phyloP scores from a whole-genome alignment of 2,113 vertebrate species.

The Corythoichthys intestinalis region DNA sequence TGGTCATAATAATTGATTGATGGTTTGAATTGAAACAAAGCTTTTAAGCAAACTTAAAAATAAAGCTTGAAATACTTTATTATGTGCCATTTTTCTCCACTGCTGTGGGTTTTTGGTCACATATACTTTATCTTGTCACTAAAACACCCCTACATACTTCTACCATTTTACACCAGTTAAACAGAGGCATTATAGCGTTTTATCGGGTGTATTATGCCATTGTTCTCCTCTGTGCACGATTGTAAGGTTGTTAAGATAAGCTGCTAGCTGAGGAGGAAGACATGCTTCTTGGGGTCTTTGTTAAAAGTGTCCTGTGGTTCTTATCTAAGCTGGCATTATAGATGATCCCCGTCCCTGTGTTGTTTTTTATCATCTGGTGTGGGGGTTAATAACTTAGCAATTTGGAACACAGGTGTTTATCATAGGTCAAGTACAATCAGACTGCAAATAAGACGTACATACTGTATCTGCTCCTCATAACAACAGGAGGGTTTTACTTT shows the following conservation, averaged over 20 bases:
- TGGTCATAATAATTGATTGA: too few species aligned
- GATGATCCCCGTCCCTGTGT: background rate
- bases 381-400: slow-evolving; percentile 33
- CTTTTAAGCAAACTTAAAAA: too few species aligned
- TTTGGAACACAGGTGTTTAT: slow-evolving; percentile 33
- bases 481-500: slow-evolving; percentile 21
- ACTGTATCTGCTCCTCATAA: background rate
- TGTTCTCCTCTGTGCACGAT: slow-evolving; percentile 34
- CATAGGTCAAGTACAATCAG: slow-evolving; percentile 20
- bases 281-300: slow-evolving; percentile 5
- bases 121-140: slow-evolving; percentile 52
- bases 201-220: slow-evolving; percentile 59
- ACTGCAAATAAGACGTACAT: slow-evolving; percentile 35
- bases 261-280: slow-evolving; percentile 20
- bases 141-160: slow-evolving; percentile 46
- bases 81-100: background rate
- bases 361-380: too few species aligned
- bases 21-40: too few species aligned
- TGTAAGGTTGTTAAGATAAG: slow-evolving; percentile 55
- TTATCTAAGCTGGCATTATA: background rate
- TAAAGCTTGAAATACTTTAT: too few species aligned
- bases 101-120: slow-evolving; percentile 32
- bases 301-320: background rate
- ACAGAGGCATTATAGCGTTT: slow-evolving; percentile 62
- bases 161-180: slow-evolving; percentile 33